These are phyloP conservation scores for Zaprionus camerounensis DNA, from an alignment of 1,140 invertebrate genomes.

Conservation along the genomic window DNA sequence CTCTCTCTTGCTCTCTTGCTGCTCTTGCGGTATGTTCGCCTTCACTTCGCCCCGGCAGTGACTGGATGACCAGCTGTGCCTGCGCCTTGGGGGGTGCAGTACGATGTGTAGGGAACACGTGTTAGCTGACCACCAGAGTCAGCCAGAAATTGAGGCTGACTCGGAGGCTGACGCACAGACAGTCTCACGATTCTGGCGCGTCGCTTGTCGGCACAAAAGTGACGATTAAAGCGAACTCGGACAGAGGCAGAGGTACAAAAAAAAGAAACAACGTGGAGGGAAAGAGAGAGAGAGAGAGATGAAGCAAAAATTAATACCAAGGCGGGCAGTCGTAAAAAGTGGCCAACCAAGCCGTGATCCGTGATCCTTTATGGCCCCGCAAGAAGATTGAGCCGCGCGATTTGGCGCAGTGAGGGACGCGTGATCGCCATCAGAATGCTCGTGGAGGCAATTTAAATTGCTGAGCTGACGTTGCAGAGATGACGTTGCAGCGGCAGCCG, in stretches of 20 bases:
- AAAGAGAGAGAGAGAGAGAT: constrained; percentile 46
- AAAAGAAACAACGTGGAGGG: neutral
- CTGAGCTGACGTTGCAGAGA: constrained; percentile 51
- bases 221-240: constrained; percentile 51
- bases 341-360: constrained; percentile 24
- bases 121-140: constrained; percentile 50
- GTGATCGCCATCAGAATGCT: constrained; percentile 82
- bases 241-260: neutral
- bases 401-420: constrained; percentile 67
- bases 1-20: neutral
- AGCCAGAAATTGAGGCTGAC: constrained; percentile 13
- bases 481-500: constrained; percentile 10
- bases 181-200: constrained; percentile 42
- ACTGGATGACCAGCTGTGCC: constrained; percentile 55
- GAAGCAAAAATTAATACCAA: constrained; percentile 69
- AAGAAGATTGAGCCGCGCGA: constrained; percentile 66
- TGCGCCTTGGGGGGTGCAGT: constrained; percentile 57
- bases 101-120: constrained; percentile 50
- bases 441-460: constrained; percentile 81
- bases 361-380: constrained; percentile 55
- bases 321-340: constrained; percentile 63
- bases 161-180: constrained; percentile 27
- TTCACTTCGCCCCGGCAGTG: constrained; percentile 6
- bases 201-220: constrained; percentile 54
- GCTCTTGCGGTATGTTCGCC: constrained; percentile 62